Evolutionary conservation across 2,797 vertebrate species (phyloP).

Genomic region (Epinephelus coioides): DNA sequence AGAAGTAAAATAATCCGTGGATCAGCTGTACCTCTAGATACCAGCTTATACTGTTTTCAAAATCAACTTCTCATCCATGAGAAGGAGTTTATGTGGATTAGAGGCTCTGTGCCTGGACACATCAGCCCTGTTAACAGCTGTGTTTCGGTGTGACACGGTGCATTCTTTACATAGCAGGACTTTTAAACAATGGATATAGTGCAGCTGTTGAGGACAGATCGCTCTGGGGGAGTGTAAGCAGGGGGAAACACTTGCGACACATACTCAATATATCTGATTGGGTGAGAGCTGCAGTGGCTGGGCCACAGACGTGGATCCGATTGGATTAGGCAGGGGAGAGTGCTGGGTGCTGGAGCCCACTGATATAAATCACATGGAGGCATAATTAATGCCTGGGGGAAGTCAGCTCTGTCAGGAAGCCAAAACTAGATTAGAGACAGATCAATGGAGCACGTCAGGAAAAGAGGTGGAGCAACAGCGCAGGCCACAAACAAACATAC

Average conservation of each 20-base stretch:
- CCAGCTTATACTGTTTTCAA: constrained; percentile 7
- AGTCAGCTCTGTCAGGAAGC: constrained; percentile 74
- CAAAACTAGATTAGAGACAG: constrained; percentile 82
- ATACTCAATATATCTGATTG: constrained; percentile 85
- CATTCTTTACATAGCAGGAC: constrained; percentile 22
- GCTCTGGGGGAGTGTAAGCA: constrained; percentile 54
- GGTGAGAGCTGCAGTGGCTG: constrained; percentile 73
- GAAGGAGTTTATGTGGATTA: constrained; percentile 18
- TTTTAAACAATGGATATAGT: constrained; percentile 47
- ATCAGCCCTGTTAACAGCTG: constrained; percentile 29
- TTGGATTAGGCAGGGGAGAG: constrained; percentile 79
- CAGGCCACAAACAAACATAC: constrained; percentile 40
- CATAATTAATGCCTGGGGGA: constrained; percentile 88
- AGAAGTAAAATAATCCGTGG: constrained; percentile 33
- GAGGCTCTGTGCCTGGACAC: neutral
- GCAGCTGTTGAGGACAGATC: constrained; percentile 58
- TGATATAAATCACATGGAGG: constrained; percentile 80
- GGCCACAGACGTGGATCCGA: constrained; percentile 74
- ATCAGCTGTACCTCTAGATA: constrained; percentile 18
- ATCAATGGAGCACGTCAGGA: constrained; percentile 79
- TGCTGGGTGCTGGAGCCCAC: constrained; percentile 57
- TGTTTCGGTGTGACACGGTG: constrained; percentile 23
- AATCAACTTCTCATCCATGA: constrained; percentile 30
- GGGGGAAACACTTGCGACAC: constrained; percentile 78
- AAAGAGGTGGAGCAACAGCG: constrained; percentile 61